A percentile compares a stretch with the other conserved stretches of the same genome.
Evolutionary conservation across 2,113 vertebrate genomes (phyloP).

Genomic region (Typhlomys cinereus): DNA sequence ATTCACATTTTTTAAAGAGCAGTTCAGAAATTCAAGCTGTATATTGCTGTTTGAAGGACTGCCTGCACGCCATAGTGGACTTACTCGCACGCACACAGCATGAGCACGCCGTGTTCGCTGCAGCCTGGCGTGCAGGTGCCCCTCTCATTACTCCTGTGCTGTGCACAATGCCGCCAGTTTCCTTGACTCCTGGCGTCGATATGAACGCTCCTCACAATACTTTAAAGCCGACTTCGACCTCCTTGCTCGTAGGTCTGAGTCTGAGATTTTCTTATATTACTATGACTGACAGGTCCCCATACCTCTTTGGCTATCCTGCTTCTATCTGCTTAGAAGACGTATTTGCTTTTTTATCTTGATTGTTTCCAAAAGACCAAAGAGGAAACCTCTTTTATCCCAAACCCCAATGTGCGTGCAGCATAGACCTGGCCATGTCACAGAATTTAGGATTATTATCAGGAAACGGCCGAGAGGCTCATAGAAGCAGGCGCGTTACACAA

Average conservation of each 20-base stretch:
- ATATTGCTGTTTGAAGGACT: no score
- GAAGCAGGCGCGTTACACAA: neutral
- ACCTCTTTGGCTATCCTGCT: neutral
- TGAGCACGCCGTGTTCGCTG: no score
- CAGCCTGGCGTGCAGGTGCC: no score
- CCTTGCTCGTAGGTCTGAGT: neutral
- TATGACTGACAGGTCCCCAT: no score
- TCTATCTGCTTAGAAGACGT: neutral
- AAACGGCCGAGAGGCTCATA: neutral
- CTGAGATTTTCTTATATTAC: neutral
- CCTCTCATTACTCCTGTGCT: no score
- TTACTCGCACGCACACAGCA: no score
- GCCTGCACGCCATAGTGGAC: no score
- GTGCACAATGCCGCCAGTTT: no score
- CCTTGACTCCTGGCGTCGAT: no score
- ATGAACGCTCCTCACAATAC: neutral
- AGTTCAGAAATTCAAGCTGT: no score
- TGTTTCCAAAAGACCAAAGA: neutral
- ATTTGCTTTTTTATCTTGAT: neutral
- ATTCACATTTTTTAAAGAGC: no score
- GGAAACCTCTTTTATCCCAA: neutral
- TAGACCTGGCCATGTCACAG: neutral
- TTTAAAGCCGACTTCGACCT: neutral
- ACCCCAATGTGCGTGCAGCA: no score
- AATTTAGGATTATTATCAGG: neutral